Base-by-base conservation (phyloP, 1,140 invertebrate genomes). In the Cydia pomonella region DNA sequence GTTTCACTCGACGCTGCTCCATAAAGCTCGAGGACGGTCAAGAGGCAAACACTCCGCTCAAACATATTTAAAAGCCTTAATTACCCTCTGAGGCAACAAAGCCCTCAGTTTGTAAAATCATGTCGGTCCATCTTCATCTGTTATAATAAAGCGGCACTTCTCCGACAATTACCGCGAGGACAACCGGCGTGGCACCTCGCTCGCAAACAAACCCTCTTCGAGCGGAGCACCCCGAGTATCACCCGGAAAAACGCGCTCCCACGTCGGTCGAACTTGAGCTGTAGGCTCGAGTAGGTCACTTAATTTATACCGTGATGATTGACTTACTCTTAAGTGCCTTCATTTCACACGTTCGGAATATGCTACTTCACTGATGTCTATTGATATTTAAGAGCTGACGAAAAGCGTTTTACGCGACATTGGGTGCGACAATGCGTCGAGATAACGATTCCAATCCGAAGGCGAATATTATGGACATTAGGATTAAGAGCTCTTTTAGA, bases 201-300 rank as follows among this genome's bases (percentile, higher is more conserved):
- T 25, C 16, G 64, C 82, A 86, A 84, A 86, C 78, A 86, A 83
- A 86, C 80, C 79, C 84, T 82, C 80, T 84, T 82, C 77, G 71
- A 9, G 3, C 71, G 33, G 16, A 5, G 10, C 71, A 44, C 23
- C 23, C 44, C 44, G 21, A 25, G 18, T 50, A 21, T 18, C 21
- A 72, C n/a, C 53, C 53, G n/a, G 9, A 59, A 21, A 7, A 59
- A 10, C 53, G 53, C 73, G 33, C 64, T 33, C 44, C 73, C 53
- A 27, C 50, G 47, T 62, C 27, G 10, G n/a, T n/a, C n/a, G n/a
- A n/a, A n/a, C n/a, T n/a, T n/a, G n/a, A n/a, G 18, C 21, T 59
- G 18, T 23, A n/a, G 10, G 2, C 53, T 59, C 10, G 53, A 59
- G 53, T 59, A 23, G 53, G 7, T 23, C 53, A 23, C 53, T 59